These are phyloP conservation scores for Ophion obscuratus DNA, from an alignment of 2,888 invertebrate genomes.

Conservation along the genomic window DNA sequence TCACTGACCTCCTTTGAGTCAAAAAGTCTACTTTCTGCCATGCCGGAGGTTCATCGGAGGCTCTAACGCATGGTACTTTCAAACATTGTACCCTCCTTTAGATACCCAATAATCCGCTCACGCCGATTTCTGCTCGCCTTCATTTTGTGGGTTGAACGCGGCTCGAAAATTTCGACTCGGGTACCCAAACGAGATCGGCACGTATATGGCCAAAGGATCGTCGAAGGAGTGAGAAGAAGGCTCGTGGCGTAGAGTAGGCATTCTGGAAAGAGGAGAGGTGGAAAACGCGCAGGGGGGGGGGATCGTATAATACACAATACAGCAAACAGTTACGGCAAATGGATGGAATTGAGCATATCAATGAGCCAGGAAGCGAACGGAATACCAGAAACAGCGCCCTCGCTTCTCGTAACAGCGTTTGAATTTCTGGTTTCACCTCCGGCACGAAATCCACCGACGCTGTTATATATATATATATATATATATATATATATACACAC, in stretches of 20 bases:
- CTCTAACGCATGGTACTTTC: too few species aligned
- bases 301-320: conserved; percentile 41
- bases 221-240: neutral
- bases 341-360: conserved; percentile 60
- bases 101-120: too few species aligned
- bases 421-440: conserved; percentile 34
- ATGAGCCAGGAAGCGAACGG: conserved; percentile 44
- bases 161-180: too few species aligned
- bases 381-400: conserved; percentile 17
- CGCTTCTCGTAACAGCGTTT: neutral
- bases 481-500: too few species aligned
- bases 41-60: too few species aligned
- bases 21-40: too few species aligned
- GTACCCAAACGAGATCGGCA: conserved; percentile 32
- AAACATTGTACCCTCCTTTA: too few species aligned
- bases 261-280: neutral
- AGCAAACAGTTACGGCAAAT: conserved; percentile 48
- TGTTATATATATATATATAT: too few species aligned
- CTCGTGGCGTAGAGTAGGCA: neutral
- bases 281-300: neutral
- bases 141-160: too few species aligned
- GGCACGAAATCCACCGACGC: conserved; percentile 14
- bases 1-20: too few species aligned
- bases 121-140: too few species aligned
- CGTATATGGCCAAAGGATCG: neutral